Evolutionary conservation across 2,888 invertebrate genomes (phyloP), one percentile per base, ranked within the genome.

Genomic region (Globia sparganii): DNA sequence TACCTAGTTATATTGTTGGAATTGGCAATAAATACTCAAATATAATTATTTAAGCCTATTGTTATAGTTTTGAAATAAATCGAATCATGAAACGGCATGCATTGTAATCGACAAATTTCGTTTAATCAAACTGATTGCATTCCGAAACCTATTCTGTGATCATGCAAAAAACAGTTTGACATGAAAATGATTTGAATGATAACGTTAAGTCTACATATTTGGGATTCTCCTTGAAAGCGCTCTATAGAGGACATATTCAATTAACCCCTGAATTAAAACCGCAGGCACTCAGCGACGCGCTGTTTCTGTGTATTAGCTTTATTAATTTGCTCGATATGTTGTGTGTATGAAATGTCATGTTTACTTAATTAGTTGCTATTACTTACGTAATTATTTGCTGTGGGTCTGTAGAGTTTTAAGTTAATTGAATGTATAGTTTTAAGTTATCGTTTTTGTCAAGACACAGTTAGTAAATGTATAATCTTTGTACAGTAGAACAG

Each of bases 221-320:
- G 46, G 37, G 28, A 43, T 79, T 71, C 65, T 56, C 56, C 83
- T 72, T 62, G 31, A 46, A 77, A 58, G 58, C 64, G 53, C 69
- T 72, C 13, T 67, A 74, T 62, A 64, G 70, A 73, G 71, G 53
- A 72, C 65, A 69, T 84, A 82, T 84, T 87, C 86, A 87, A 86
- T 89, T 86, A 89, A 84, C 81, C 74, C 66, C 68, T 37, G 75
- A 86, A 87, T 89, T 80, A 87, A 89, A 89, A 87, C 88, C 90
- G 18, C 87, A 86, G 61, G 31, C 72, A 72, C 61, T 81, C 77
- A 79, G 75, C 73, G 73, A 56, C 34, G 59, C 73, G 67, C 71
- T 76, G 78, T 76, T 77, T 59, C 66, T 72, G 64, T 80, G 75
- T 83, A 80, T 85, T 78, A 86, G 83, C 83, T 78, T 87, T 87